Evolutionary conservation across 2,888 invertebrate genomes (phyloP).

Genomic region (Actias luna): DNA sequence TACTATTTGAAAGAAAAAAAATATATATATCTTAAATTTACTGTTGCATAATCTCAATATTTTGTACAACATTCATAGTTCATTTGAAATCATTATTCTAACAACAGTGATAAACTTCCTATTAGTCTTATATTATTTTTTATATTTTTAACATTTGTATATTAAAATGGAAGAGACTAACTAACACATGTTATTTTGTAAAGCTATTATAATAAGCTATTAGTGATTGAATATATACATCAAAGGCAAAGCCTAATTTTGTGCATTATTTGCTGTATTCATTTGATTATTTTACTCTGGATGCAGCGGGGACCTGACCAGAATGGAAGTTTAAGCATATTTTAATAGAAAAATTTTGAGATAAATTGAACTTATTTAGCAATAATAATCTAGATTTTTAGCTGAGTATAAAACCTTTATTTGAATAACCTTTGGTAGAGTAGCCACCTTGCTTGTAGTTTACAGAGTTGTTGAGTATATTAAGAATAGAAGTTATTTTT

Average conservation of each 20-base stretch:
- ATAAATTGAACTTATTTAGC: background rate
- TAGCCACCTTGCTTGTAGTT: too few species aligned
- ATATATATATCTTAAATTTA: background rate
- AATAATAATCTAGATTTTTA: too few species aligned
- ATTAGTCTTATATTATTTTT: constrained; percentile 1
- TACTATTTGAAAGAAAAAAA: background rate
- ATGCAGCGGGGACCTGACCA: background rate
- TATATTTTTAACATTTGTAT: background rate
- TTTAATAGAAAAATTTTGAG: background rate
- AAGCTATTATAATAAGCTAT: background rate
- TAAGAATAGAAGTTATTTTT: too few species aligned
- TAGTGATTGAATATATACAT: background rate
- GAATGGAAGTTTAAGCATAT: background rate
- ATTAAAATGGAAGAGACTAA: background rate
- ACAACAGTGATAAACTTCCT: constrained; percentile 3
- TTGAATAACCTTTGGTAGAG: too few species aligned
- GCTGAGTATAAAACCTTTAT: too few species aligned
- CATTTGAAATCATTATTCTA: background rate
- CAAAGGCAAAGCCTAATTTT: background rate
- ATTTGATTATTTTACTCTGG: background rate
- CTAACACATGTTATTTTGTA: background rate
- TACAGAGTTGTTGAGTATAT: too few species aligned
- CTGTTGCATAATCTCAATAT: background rate
- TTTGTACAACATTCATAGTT: background rate
- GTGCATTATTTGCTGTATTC: background rate